Conservation (phyloP, 1,140 invertebrate species). For the Ceratitis capitata region DNA sequence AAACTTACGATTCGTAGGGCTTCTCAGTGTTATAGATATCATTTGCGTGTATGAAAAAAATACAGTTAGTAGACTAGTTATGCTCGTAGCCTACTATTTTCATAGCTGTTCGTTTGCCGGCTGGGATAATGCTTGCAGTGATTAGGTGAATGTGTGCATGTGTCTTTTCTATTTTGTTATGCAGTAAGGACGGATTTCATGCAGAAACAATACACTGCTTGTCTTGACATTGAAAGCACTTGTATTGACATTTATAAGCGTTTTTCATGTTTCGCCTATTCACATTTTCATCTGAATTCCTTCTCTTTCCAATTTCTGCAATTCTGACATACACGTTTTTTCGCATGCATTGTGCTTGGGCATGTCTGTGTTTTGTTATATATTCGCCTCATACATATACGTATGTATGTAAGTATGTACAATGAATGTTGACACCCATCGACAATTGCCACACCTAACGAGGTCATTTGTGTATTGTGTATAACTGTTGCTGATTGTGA, state of each 20-base stretch:
- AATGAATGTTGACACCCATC: background rate
- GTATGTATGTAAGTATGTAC: background rate
- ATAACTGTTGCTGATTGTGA: background rate
- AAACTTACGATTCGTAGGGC: too few relatives aligned
- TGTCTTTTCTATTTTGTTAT: background rate
- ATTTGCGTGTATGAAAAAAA: too few relatives aligned
- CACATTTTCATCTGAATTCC: too few relatives aligned
- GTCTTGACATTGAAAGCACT: conserved; percentile 4
- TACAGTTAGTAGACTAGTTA: too few relatives aligned
- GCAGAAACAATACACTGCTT: background rate
- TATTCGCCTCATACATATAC: too few relatives aligned
- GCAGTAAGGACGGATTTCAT: background rate
- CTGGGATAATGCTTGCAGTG: background rate
- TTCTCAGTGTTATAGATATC: too few relatives aligned
- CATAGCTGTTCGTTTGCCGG: too few relatives aligned
- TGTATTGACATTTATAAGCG: background rate
- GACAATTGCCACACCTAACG: background rate
- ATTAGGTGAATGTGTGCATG: background rate
- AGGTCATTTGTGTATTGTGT: background rate
- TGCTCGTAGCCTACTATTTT: too few relatives aligned
- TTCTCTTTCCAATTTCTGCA: background rate
- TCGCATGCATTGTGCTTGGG: background rate
- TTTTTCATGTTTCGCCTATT: background rate
- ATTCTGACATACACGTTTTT: too few relatives aligned
- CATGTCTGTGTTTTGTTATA: too few relatives aligned